Evolutionary conservation across 2,797 vertebrate species (phyloP).

Genomic region (Paedocypris micromegethes): DNA sequence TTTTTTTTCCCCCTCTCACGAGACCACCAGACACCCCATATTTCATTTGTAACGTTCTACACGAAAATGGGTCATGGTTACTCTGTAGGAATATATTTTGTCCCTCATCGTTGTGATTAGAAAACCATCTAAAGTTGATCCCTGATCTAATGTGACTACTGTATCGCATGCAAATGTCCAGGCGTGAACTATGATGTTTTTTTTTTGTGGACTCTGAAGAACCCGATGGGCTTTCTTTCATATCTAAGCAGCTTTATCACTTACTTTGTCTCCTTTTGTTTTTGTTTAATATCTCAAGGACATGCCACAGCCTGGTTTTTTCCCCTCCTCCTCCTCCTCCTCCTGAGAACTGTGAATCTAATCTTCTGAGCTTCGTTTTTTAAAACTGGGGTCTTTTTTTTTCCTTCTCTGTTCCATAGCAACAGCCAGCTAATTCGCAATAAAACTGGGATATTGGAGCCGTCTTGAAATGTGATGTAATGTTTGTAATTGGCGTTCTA

Average conservation of each 20-base stretch:
- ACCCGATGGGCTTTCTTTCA: conserved; percentile 24
- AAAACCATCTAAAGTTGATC: too few relatives aligned
- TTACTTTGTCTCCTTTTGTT: conserved; percentile 35
- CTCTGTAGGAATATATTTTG: background rate
- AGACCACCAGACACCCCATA: conserved; percentile 13
- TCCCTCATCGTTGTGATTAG: too few relatives aligned
- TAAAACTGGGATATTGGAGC: too few relatives aligned
- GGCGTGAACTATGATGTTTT: too few relatives aligned
- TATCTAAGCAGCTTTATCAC: conserved; percentile 35
- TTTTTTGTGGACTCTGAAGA: conserved; percentile 25
- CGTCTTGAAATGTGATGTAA: conserved; percentile 1
- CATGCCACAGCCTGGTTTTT: conserved; percentile 47
- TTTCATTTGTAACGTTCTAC: conserved; percentile 26
- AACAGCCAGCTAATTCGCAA: conserved; percentile 36
- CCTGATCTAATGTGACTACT: too few relatives aligned
- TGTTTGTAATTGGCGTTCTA: conserved; percentile 2
- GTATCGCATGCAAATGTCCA: too few relatives aligned
- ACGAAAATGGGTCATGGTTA: conserved; percentile 27
- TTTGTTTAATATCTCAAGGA: conserved; percentile 45
- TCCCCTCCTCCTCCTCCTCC: too few relatives aligned
- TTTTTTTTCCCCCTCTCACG: conserved; percentile 3
- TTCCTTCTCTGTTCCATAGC: conserved; percentile 44
- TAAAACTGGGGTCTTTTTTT: conserved; percentile 53
- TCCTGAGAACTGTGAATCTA: conserved; percentile 54
- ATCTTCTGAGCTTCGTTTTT: conserved; percentile 56